phyloP scores from a whole-genome alignment of 2,113 vertebrate species.

The Gambusia affinis region DNA sequence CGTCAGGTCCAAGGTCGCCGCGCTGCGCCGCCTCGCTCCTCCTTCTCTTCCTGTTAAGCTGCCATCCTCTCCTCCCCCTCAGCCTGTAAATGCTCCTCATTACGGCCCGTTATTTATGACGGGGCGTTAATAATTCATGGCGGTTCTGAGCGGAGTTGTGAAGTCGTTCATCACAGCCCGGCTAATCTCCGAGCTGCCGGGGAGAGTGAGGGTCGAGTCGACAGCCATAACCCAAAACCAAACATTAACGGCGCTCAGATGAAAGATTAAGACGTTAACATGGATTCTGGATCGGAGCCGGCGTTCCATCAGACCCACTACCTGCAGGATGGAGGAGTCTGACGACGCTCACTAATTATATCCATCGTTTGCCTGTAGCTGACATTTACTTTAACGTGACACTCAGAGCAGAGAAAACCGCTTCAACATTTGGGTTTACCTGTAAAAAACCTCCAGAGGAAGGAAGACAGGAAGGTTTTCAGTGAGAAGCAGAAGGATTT shows the following conservation, averaged over 20 bases:
- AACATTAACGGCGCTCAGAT: conserved; percentile 57
- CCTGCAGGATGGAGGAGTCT: conserved; percentile 27
- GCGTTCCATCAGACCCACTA: neutral
- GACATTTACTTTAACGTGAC: conserved; percentile 15
- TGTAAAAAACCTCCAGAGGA: conserved; percentile 1
- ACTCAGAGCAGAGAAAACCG: conserved; percentile 3
- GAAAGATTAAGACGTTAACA: conserved; percentile 34
- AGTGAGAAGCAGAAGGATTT: neutral
- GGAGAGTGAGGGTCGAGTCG: conserved; percentile 32
- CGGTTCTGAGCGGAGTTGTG: conserved; percentile 38
- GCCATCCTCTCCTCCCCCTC: conserved; percentile 7
- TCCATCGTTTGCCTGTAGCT: neutral
- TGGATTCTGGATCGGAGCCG: conserved; percentile 1
- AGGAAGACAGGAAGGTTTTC: neutral
- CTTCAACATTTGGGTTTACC: conserved; percentile 7
- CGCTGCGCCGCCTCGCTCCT: conserved; percentile 32
- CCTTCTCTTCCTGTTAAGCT: conserved; percentile 25
- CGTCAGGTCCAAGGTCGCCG: conserved; percentile 52
- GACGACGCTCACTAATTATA: conserved; percentile 24
- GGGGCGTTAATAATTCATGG: conserved; percentile 68
- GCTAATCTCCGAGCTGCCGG: conserved; percentile 51
- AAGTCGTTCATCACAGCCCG: conserved; percentile 62
- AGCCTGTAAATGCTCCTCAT: conserved; percentile 54
- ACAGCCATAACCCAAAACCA: conserved; percentile 28
- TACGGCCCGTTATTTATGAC: conserved; percentile 68